Evolutionary conservation across 37 sponge, comb jelly and placozoan species (phyloP).

Genomic region (Cliona cf. orientalis): DNA sequence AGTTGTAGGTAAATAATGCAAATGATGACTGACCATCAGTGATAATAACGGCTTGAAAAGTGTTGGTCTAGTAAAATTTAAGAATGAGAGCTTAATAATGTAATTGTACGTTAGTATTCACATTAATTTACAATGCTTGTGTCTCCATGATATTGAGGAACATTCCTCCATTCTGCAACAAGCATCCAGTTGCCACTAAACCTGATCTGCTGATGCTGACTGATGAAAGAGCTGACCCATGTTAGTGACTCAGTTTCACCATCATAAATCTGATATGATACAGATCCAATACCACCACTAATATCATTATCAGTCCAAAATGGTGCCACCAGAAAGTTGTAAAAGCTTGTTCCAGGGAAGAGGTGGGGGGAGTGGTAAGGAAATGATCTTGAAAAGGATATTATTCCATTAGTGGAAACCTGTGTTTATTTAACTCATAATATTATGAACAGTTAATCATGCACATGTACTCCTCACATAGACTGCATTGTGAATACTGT

Average conservation of each 20-base stretch:
- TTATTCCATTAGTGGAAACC: conserved; percentile 9
- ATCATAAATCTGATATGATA: conserved; percentile 26
- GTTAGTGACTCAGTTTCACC: background rate
- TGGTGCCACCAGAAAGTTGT: conserved; percentile 29
- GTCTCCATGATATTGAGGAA: background rate
- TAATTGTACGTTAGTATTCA: too few species aligned
- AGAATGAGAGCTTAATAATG: too few species aligned
- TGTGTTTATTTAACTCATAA: background rate
- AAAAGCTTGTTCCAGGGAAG: conserved; percentile 31
- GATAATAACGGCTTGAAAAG: conserved; percentile 2
- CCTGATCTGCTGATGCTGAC: conserved; percentile 5
- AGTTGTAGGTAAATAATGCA: background rate
- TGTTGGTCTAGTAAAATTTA: too few species aligned
- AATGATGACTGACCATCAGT: background rate
- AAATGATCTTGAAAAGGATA: conserved; percentile 24
- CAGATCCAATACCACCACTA: conserved; percentile 4
- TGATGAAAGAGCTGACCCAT: conserved; percentile 28
- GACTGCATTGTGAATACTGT: background rate
- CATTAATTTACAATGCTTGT: background rate
- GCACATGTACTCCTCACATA: conserved; percentile 30
- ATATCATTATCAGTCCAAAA: conserved; percentile 41
- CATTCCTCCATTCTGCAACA: conserved; percentile 7
- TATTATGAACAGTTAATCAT: too few species aligned
- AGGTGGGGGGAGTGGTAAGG: conserved; percentile 24
- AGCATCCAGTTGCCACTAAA: conserved; percentile 11